These are phyloP conservation scores for Scopus umbretta DNA, from an alignment of 2,113 vertebrate genomes.

Conservation along the genomic window DNA sequence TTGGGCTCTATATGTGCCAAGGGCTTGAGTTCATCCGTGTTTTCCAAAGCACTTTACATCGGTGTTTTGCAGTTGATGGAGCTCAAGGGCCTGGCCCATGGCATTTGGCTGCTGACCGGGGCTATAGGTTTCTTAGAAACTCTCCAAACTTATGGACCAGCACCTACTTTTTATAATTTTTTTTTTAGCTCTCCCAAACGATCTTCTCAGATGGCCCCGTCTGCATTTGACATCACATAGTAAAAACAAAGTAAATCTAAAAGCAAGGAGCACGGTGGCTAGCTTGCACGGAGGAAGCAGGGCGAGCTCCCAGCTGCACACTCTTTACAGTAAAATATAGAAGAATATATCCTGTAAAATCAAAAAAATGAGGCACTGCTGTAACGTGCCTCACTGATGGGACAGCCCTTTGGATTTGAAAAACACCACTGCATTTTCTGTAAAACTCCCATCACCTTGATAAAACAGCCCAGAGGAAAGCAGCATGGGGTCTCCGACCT, in stretches of 20 bases:
- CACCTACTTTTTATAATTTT: not conserved
- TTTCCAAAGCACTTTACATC: not conserved
- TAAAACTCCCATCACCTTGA: not conserved
- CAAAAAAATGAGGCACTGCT: not conserved
- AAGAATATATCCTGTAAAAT: not conserved
- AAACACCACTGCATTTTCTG: not conserved
- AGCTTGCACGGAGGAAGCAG: not conserved
- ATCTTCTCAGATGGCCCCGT: not conserved
- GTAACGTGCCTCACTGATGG: not conserved
- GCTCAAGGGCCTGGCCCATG: accelerated
- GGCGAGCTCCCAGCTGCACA: not conserved
- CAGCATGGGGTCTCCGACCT: not conserved
- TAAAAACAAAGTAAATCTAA: slow-evolving; percentile 3
- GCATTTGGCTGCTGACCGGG: not conserved
- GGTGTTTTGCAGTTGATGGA: not conserved
- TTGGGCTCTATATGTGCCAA: accelerated
- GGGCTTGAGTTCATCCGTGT: not conserved
- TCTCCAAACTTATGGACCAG: not conserved
- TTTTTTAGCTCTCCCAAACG: not conserved
- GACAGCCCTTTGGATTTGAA: not conserved
- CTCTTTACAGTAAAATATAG: not conserved
- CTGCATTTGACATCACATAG: not conserved
- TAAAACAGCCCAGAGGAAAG: not conserved
- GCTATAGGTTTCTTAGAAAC: not conserved
- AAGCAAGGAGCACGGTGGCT: not conserved